A percentile compares a stretch with the other conserved stretches of the same genome.
Conservation (phyloP, 2,797 vertebrate species). For the Muraenolepis orangiensis region DNA sequence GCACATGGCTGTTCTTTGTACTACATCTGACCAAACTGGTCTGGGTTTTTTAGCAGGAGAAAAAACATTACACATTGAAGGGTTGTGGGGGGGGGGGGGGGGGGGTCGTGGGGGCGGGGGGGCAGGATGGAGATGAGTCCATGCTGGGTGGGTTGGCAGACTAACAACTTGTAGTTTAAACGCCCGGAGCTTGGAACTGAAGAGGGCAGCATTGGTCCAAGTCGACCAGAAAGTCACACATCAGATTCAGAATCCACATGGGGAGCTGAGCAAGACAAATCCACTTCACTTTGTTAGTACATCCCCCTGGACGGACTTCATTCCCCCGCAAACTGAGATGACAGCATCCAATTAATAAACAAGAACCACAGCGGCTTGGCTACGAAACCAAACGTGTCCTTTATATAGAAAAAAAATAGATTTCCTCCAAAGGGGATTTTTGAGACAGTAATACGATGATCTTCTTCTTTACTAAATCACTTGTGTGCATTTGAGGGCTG, state of each 20-base stretch:
- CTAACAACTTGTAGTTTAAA: background rate
- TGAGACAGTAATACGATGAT: background rate
- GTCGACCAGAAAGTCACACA: background rate
- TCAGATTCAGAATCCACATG: background rate
- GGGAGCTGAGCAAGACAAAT: background rate
- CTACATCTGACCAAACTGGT: background rate
- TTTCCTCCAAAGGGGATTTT: background rate
- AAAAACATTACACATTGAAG: too few relatives aligned
- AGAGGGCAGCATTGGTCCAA: constrained; percentile 8
- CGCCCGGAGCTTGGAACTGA: background rate
- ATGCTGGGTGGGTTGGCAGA: background rate
- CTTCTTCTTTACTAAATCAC: background rate
- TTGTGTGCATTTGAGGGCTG: background rate
- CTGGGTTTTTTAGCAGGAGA: background rate
- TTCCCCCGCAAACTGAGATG: background rate
- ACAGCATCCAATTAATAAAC: background rate
- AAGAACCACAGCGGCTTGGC: background rate
- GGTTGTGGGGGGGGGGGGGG: background rate
- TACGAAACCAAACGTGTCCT: background rate
- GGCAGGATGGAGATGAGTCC: background rate
- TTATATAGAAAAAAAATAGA: background rate
- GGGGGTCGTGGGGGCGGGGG: background rate
- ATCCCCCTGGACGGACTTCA: background rate
- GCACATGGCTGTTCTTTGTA: background rate
- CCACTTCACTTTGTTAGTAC: background rate